phyloP scores from a whole-genome alignment of 2,888 invertebrate genomes.

The Scrobipalpa atriplicella region DNA sequence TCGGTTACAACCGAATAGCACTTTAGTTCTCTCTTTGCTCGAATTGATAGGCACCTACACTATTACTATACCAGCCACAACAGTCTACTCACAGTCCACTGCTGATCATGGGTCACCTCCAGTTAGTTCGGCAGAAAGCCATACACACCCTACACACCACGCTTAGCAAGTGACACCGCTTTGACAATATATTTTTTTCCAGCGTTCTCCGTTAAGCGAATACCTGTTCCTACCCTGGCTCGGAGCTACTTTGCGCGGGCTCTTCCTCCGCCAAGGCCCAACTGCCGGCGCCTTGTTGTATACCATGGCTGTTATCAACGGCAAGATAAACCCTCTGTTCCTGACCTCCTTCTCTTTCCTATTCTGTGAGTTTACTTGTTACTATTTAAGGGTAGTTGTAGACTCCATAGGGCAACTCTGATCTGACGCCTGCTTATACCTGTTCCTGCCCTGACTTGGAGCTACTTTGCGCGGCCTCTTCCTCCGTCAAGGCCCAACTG shows the following conservation, averaged over 20 bases:
- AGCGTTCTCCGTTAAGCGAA: constrained; percentile 69
- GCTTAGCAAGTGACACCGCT: background rate
- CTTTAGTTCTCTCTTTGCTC: too few species aligned
- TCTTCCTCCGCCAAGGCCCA: constrained; percentile 65
- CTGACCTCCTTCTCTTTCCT: constrained; percentile 62
- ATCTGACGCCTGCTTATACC: constrained; percentile 40
- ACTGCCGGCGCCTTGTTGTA: constrained; percentile 68
- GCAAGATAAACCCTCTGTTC: constrained; percentile 62
- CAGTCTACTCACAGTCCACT: too few species aligned
- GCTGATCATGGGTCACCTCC: too few species aligned
- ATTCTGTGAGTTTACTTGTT: constrained; percentile 66
- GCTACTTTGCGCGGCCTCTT: constrained; percentile 64
- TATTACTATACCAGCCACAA: too few species aligned
- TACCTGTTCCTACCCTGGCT: constrained; percentile 73
- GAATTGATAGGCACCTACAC: too few species aligned
- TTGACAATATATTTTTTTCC: constrained; percentile 31
- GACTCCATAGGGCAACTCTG: background rate
- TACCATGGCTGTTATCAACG: constrained; percentile 64
- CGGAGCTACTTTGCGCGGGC: constrained; percentile 64
- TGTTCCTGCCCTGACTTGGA: constrained; percentile 73
- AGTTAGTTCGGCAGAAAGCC: too few species aligned
- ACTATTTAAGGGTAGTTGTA: constrained; percentile 30
- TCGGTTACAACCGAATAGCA: too few species aligned
- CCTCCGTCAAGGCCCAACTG: constrained; percentile 67
- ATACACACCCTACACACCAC: background rate